Conservation (phyloP, 2,888 invertebrate genomes). For the Patella ulyssiponensis region DNA sequence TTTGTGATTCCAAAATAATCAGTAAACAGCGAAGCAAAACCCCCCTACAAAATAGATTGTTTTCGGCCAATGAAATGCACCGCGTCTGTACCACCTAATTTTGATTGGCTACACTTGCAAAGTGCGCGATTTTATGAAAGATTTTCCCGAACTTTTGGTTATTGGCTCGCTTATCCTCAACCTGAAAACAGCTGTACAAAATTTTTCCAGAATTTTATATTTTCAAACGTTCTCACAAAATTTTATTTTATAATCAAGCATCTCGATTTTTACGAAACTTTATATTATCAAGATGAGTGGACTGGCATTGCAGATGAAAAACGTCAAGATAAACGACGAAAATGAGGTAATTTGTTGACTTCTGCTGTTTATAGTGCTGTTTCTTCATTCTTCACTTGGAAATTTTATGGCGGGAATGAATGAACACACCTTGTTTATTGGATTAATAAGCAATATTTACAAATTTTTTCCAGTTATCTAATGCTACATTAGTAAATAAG, state of each 20-base stretch:
- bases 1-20: no score
- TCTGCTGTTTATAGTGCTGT: neutral
- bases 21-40: no score
- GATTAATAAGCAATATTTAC: no score
- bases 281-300: slow-evolving; percentile 42
- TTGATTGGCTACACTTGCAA: slow-evolving; percentile 27
- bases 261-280: neutral
- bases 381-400: neutral
- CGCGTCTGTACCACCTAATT: neutral
- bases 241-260: no score
- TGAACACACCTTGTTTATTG: no score
- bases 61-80: slow-evolving; percentile 26
- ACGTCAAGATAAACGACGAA: slow-evolving; percentile 57
- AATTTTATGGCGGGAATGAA: no score
- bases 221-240: no score
- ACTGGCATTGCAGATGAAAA: slow-evolving; percentile 43
- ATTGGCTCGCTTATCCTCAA: slow-evolving; percentile 21
- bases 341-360: slow-evolving; percentile 53
- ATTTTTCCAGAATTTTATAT: no score
- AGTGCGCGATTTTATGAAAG: slow-evolving; percentile 41
- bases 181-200: no score
- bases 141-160: slow-evolving; percentile 36
- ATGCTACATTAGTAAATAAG: no score
- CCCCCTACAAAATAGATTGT: no score
- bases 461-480: no score